Percentiles rank a stretch among this genome's conserved stretches.
Conservation (phyloP, 2,113 vertebrate genomes). For the Cryptoleucopteryx plumbea region DNA sequence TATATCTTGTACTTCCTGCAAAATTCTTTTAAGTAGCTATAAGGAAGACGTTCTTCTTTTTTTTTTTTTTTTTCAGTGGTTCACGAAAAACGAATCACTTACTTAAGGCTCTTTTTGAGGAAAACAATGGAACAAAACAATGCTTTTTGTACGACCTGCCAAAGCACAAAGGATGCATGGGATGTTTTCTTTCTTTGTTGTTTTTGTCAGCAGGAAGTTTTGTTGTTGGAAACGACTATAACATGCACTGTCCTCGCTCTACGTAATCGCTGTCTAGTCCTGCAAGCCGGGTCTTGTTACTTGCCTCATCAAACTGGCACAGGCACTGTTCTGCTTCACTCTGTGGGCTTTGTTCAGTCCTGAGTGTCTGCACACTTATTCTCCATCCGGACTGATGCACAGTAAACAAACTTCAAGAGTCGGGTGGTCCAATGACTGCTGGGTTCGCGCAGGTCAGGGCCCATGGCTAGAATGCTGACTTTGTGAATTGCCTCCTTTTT, state of each 20-base stretch:
- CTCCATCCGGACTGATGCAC: conserved; percentile 21
- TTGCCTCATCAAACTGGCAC: conserved; percentile 40
- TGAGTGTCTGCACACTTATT: not conserved
- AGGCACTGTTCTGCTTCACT: not conserved
- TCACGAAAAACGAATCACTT: conserved; percentile 45
- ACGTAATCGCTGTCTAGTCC: conserved; percentile 54
- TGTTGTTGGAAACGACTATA: conserved; percentile 66
- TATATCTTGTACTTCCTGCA: conserved; percentile 57
- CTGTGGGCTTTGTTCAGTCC: conserved; percentile 12
- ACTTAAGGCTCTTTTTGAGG: conserved; percentile 51
- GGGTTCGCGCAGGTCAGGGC: conserved; percentile 29
- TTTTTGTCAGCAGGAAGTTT: conserved; percentile 63
- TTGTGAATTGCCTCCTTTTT: not conserved
- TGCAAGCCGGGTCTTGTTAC: not conserved
- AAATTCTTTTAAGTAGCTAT: conserved; percentile 53
- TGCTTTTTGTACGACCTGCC: conserved; percentile 53
- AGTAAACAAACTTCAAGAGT: conserved; percentile 45
- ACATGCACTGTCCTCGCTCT: conserved; percentile 52
- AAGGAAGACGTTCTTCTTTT: conserved; percentile 2
- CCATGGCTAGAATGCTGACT: not conserved
- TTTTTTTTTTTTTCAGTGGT: not conserved
- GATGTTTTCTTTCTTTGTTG: conserved; percentile 45
- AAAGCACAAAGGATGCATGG: conserved; percentile 65
- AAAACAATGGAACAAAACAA: conserved; percentile 71
- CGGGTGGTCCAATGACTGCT: not conserved